Base-by-base conservation (phyloP, 2,888 invertebrate species). In the Axea sp. region DNA sequence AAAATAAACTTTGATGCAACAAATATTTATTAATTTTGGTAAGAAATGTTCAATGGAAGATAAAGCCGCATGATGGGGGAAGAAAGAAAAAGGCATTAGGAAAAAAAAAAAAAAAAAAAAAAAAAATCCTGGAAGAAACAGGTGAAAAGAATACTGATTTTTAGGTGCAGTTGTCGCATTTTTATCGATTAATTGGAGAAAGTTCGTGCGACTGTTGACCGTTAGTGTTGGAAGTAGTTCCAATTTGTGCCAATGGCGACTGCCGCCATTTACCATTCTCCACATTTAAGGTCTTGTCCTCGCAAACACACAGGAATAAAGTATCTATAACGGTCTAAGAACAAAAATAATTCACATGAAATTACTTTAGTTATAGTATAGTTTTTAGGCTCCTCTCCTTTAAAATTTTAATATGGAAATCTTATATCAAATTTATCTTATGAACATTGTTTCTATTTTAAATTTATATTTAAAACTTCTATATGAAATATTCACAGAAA, bases 321-420 rank as follows among this genome's bases (percentile, higher is more conserved):
- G 98, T 96, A 86, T 98, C 97, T 3, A 98, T 94, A 5, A 97
- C 95, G 93, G 97, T 96, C 96, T 97, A 87, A 0, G 31, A 88
- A 59, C 1, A 53, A 39, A 37, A 37, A n/a, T 4, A 37, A 33
- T 8, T 31, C 19, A 19, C 5, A n/a, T n/a, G n/a, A n/a, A n/a
- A n/a, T n/a, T n/a, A n/a, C n/a, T n/a, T n/a, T n/a, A n/a, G n/a
- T n/a, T n/a, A n/a, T n/a, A n/a, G n/a, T n/a, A n/a, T n/a, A n/a
- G n/a, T n/a, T n/a, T n/a, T n/a, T n/a, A n/a, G n/a, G n/a, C n/a
- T n/a, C n/a, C n/a, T n/a, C n/a, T n/a, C n/a, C n/a, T n/a, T n/a
- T n/a, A n/a, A n/a, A n/a, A n/a, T n/a, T n/a, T n/a, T n/a, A n/a
- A n/a, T n/a, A n/a, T n/a, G n/a, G n/a, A n/a, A n/a, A n/a, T n/a